A percentile compares a stretch with the other conserved stretches of the same genome.
Evolutionary conservation across 2,113 vertebrate genomes (phyloP).

Genomic region (Nannobrachium achirus): DNA sequence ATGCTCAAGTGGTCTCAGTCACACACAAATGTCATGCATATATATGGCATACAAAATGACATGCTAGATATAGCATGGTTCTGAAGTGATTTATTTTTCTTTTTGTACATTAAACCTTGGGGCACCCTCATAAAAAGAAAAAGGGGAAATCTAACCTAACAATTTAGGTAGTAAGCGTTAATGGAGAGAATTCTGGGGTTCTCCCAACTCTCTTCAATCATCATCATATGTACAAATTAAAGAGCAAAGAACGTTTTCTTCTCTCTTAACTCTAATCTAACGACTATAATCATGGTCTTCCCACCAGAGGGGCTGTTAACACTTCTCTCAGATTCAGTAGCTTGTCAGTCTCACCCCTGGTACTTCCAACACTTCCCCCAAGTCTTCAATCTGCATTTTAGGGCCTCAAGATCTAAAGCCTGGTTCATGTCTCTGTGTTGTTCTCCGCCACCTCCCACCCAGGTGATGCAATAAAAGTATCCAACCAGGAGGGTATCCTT

Average conservation of each 20-base stretch:
- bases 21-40: slow-evolving; percentile 23
- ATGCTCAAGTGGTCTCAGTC: slow-evolving; percentile 12
- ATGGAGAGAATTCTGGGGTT: too few species aligned
- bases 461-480: slow-evolving; percentile 20
- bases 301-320: neutral
- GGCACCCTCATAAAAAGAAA: too few species aligned
- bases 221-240: too few species aligned
- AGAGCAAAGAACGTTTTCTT: too few species aligned
- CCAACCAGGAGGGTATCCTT: neutral
- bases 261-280: too few species aligned
- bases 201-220: too few species aligned
- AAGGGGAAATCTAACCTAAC: too few species aligned
- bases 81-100: too few species aligned
- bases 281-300: neutral
- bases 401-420: neutral
- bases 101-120: neutral
- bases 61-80: too few species aligned
- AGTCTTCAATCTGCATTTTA: neutral
- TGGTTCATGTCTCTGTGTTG: neutral
- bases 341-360: neutral
- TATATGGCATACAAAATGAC: slow-evolving; percentile 24
- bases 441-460: slow-evolving; percentile 7
- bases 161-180: too few species aligned
- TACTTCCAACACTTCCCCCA: neutral
- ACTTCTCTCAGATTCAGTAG: neutral